Evolutionary conservation across 2,888 invertebrate species (phyloP), one percentile per base, ranked within the genome.

Genomic region (Hermaeophaga mercurialis): DNA sequence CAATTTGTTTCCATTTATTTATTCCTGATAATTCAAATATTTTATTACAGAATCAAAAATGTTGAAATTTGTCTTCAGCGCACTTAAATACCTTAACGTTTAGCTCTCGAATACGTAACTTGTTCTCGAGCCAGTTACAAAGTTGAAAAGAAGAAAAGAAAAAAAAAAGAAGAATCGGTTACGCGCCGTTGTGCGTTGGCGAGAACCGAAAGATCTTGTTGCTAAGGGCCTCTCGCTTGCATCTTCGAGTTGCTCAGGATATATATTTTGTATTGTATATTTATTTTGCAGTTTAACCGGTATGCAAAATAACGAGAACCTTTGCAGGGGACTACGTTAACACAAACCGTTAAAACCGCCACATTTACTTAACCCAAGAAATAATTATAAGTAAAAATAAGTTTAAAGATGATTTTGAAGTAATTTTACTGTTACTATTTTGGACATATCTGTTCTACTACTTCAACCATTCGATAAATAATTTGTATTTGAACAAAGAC

Each of bases 181-280:
- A 43, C 24, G 43, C 43, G 43, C 24, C 14, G 43, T 52, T 43
- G 17, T 43, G 52, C 52, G 52, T 52, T 52, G 52, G 52, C 52
- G 52, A 52, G 22, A 43, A 24, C 8, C 15, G 31, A 33, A 33
- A 45, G 28, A 54, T 45, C 46, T 46, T 54, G 53, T 54, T 54
- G 53, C 53, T 54, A 54, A 54, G 53, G 53, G 53, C 53, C 38
- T 50, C 50, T 44, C 17, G 39, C 39, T 26, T 52, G 31, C 43
- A 39, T 41, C 43, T 43, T 53, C 44, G 22, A 26, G 26, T 24
- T 18, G 44, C 18, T 53, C 43, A n/a, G 28, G 34, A 53, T 44
- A n/a, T 24, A 14, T 44, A 17, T 45, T 43, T 41, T 31, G 36
- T 26, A 41, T 50, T 50, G 50, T 41, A 50, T 39, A 48, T 33